Conservation (phyloP, 2,113 vertebrate genomes). For the Caretta caretta region DNA sequence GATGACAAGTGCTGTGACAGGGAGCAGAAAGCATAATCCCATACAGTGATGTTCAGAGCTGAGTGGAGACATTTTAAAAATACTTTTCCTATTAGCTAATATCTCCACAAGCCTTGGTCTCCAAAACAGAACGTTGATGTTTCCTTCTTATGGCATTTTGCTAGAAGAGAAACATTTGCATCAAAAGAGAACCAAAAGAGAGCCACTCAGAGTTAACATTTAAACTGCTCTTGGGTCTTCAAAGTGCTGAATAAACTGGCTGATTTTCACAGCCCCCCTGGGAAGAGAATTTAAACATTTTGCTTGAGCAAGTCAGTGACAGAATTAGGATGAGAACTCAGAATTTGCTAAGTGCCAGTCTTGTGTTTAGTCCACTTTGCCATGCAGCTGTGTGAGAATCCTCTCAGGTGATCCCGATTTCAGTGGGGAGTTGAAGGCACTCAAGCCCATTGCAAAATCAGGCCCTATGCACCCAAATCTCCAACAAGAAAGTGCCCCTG, state of each 20-base stretch:
- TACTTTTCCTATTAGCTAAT: slow-evolving; percentile 44
- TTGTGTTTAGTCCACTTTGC: rapidly evolving
- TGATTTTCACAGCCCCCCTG: rapidly evolving
- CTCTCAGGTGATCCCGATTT: not conserved
- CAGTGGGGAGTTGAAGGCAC: rapidly evolving
- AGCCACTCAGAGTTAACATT: not conserved
- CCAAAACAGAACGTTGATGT: slow-evolving; percentile 35
- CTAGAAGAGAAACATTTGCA: slow-evolving; percentile 19
- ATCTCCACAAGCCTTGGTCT: slow-evolving; percentile 40
- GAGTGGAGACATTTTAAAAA: not conserved
- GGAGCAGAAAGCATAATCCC: slow-evolving; percentile 14
- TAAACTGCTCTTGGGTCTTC: not conserved
- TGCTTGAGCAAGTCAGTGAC: not conserved
- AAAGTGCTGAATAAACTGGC: not conserved
- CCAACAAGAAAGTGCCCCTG: rapidly evolving
- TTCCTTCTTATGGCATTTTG: not conserved
- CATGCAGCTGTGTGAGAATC: rapidly evolving
- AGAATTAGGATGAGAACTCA: not conserved
- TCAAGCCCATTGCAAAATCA: not conserved
- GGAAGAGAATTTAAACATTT: not conserved
- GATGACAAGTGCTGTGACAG: not conserved
- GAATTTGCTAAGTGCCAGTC: not conserved
- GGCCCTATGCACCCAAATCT: not conserved
- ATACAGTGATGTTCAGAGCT: not conserved
- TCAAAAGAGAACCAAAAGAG: not conserved